Conservation (phyloP, 2,113 vertebrate genomes). For the Haplochromis burtoni region DNA sequence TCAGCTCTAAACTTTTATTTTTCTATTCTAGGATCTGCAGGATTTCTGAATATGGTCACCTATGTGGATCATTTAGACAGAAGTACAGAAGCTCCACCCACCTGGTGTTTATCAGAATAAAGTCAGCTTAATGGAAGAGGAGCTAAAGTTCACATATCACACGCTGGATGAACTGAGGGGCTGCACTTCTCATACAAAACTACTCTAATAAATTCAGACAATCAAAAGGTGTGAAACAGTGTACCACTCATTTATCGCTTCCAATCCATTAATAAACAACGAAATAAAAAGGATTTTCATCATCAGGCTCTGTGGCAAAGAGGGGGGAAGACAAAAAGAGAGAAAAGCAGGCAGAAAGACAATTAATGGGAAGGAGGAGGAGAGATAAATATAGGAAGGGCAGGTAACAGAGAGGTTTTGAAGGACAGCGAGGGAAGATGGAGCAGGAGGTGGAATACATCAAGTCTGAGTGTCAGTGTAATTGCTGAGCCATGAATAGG, state of each 20-base stretch:
- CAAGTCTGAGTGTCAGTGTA: constrained; percentile 35
- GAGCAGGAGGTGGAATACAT: constrained; percentile 41
- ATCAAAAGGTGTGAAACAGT: not conserved
- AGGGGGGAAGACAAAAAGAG: not conserved
- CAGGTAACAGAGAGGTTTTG: constrained; percentile 24
- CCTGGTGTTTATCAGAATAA: not conserved
- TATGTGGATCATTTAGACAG: not conserved
- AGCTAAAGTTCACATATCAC: not conserved
- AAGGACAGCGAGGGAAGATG: constrained; percentile 27
- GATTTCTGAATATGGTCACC: not conserved
- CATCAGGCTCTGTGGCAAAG: constrained; percentile 44
- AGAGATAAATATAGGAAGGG: constrained; percentile 12
- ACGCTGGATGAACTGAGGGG: not conserved
- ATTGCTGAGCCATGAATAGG: constrained; percentile 44
- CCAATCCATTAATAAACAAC: constrained; percentile 36
- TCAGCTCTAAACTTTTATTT: not conserved
- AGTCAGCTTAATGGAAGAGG: not conserved
- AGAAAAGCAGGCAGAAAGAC: not conserved
- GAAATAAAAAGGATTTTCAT: constrained; percentile 21
- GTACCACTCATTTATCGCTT: not conserved
- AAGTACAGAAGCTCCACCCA: not conserved
- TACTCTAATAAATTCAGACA: not conserved
- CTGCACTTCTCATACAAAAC: not conserved
- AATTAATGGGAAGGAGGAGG: not conserved
- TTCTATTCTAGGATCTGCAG: not conserved